phyloP scores from a whole-genome alignment of 2,888 invertebrate genomes.

The Panzeria rudis region DNA sequence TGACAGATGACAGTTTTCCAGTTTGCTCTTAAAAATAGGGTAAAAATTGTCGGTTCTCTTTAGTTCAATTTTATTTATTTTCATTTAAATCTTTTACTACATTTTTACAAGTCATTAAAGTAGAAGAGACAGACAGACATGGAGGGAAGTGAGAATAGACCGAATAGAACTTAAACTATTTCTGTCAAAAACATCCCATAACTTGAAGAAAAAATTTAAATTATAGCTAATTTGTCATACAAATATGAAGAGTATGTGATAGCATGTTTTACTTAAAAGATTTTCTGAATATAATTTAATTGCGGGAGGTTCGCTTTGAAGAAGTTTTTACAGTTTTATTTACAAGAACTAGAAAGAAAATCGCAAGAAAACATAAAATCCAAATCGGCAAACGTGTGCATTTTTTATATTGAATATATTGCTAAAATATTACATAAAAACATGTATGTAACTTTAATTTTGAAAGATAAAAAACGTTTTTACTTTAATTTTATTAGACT shows the following conservation, averaged over 20 bases:
- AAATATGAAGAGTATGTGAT: not conserved
- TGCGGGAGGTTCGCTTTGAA: not conserved
- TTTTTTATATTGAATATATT: no score
- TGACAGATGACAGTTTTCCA: slow-evolving; percentile 80
- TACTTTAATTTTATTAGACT: no score
- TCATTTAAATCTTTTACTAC: slow-evolving; percentile 70
- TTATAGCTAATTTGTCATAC: slow-evolving; percentile 17
- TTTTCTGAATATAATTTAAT: not conserved
- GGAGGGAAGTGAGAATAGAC: not conserved
- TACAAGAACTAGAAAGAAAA: no score
- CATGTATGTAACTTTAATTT: no score
- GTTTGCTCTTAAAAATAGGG: slow-evolving; percentile 70
- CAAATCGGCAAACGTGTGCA: no score
- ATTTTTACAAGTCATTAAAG: slow-evolving; percentile 77
- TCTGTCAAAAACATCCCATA: slow-evolving; percentile 77
- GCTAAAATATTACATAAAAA: no score
- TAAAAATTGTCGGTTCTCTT: slow-evolving; percentile 68
- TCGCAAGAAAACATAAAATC: no score
- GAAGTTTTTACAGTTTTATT: not conserved
- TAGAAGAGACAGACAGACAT: not conserved
- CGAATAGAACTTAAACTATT: slow-evolving; percentile 69
- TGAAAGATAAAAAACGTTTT: no score
- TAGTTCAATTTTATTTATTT: slow-evolving; percentile 52
- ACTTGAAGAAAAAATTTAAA: slow-evolving; percentile 21
- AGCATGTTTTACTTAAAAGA: not conserved